These are phyloP conservation scores for Polydrusus pterygomalis DNA, from an alignment of 2,888 invertebrate species.

Conservation along the genomic window DNA sequence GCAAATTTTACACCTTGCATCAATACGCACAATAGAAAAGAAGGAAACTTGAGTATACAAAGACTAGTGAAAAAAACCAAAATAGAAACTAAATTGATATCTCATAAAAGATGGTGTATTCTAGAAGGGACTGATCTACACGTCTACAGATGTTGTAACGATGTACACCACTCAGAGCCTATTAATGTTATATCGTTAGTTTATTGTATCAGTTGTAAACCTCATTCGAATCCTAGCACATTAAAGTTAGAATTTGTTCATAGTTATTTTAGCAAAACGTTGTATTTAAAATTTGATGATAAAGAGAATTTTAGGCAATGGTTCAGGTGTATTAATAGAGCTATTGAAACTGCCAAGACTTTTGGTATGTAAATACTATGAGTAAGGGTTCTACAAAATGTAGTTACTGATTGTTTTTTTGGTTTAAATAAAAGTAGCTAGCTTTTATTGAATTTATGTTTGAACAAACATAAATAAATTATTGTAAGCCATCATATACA, in stretches of 20 bases:
- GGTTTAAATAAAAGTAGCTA: too few relatives aligned
- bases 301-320: neutral
- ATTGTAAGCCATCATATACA: too few relatives aligned
- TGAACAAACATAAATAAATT: too few relatives aligned
- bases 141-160: neutral
- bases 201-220: neutral
- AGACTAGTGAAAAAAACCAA: constrained; percentile 12
- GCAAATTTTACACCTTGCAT: neutral
- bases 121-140: constrained; percentile 21
- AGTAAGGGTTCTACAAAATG: too few relatives aligned
- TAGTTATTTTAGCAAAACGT: neutral
- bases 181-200: neutral
- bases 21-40: neutral
- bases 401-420: too few relatives aligned
- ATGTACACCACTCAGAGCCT: neutral
- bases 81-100: neutral
- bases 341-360: neutral
- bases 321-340: neutral
- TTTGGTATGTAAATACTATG: constrained; percentile 2
- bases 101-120: constrained; percentile 20
- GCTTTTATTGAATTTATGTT: too few relatives aligned
- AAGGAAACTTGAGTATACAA: neutral
- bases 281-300: constrained; percentile 7
- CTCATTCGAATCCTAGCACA: neutral
- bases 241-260: constrained; percentile 12